Conservation (phyloP, 2,888 invertebrate species). For the Eupsilia transversa region DNA sequence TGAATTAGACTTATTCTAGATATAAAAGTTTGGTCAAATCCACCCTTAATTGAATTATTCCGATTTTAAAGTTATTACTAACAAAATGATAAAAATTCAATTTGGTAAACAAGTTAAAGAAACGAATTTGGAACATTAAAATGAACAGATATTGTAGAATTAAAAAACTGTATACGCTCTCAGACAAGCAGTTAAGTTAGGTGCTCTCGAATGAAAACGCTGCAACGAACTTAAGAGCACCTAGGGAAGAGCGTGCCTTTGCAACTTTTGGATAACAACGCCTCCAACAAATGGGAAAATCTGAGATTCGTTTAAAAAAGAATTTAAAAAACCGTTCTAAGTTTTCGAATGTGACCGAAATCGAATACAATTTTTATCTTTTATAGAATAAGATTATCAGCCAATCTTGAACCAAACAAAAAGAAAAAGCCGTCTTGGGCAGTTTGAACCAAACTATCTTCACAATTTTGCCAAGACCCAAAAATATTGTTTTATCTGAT, state of each 20-base stretch:
- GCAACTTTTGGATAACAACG: constrained; percentile 13
- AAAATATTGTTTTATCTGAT: constrained; percentile 59
- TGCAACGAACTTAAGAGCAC: constrained; percentile 32
- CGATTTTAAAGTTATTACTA: background rate
- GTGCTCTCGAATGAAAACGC: constrained; percentile 27
- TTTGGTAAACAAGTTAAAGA: background rate
- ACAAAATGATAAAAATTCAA: too few relatives aligned
- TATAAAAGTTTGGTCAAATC: too few relatives aligned
- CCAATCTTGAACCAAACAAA: constrained; percentile 14
- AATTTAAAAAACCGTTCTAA: background rate
- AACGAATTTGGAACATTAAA: background rate
- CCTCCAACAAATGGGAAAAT: constrained; percentile 3
- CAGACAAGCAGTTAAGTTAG: constrained; percentile 20
- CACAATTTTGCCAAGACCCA: constrained; percentile 30
- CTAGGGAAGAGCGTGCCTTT: constrained; percentile 8
- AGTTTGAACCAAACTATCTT: constrained; percentile 25
- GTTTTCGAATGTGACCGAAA: background rate
- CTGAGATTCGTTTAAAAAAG: constrained; percentile 5
- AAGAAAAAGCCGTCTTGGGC: constrained; percentile 15
- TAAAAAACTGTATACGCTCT: background rate
- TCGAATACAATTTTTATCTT: background rate
- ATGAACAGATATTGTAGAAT: background rate
- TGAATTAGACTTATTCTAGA: too few relatives aligned
- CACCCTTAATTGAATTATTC: background rate
- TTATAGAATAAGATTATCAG: background rate